Base-by-base conservation (phyloP, 2,113 vertebrate species). In the Nematolebias whitei region DNA sequence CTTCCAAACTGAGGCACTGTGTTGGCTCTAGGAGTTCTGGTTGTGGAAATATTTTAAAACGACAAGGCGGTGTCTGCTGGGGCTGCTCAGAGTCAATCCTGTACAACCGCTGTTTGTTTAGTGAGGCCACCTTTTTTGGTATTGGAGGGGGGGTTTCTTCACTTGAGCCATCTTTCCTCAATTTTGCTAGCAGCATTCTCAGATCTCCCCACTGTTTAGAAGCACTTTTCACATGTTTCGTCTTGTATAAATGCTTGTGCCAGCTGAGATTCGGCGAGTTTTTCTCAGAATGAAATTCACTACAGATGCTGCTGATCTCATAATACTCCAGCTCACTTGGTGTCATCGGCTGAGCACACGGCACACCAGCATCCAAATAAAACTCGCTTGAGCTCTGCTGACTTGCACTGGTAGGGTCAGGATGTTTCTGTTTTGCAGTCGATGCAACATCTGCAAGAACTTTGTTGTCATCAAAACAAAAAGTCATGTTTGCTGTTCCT, bases 251-350 rank as follows among this genome's bases (percentile, higher is more conserved):
- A 54, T 77, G 54, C 5, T 63, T 68, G 49, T 64, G 79, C 62
- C 74, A 74, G 68, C 44, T 79, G 43, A 76, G 63, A 26, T 70
- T 62, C 16, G 69, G 43, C 5, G 82, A 85, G 24, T 55, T 63
- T 16, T 40, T 50, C 20, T 90, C 77, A 10, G 83, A 89, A 44
- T 73, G 68, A 66, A 66, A 73, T 14, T 59, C 58, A 76, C 84
- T 88, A 9, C 77, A 89, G 32, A 85, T 73, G 63, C 89, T 91
- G 52, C 86, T 63, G 11, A 88, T 73, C 71, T 93, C 90, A 51
- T 87, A 88, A 68, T 91, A 90, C 23, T 91, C 88, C 32, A 86
- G 69, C 38, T 89, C 89, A 79, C 65, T 84, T 19, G 71, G 64
- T 32, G 41, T 44, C 32, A 47, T 53, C 18, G 56, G 24, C 60